A percentile compares a stretch with the other conserved stretches of the same genome.
These are phyloP conservation scores for Mesaphorura yosii DNA, from an alignment of 1,140 invertebrate species.

Conservation along the genomic window DNA sequence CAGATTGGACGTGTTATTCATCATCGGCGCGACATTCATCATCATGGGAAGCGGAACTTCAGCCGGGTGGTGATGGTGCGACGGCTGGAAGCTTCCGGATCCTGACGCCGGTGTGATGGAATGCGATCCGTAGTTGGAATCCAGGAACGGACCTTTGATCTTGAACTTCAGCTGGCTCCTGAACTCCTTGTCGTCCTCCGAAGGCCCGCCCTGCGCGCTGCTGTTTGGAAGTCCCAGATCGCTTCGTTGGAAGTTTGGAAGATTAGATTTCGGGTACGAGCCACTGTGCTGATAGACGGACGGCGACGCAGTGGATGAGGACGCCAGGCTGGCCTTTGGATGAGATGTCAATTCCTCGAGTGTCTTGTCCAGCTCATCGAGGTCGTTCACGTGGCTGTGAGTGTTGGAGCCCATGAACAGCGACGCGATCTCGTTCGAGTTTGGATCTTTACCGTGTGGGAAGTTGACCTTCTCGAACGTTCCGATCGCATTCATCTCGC, in stretches of 20 bases:
- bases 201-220: too few relatives aligned
- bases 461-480: conserved; percentile 2
- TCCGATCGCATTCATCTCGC: conserved; percentile 34
- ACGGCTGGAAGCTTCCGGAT: conserved; percentile 33
- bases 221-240: too few relatives aligned
- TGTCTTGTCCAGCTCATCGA: conserved; percentile 66
- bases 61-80: conserved; percentile 36
- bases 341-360: conserved; percentile 38
- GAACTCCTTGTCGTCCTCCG: conserved; percentile 38
- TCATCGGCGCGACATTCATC: conserved; percentile 12
- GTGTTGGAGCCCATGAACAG: conserved; percentile 41
- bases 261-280: not conserved
- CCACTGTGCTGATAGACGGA: not conserved
- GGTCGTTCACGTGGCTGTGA: conserved; percentile 48
- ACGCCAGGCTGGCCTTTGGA: too few relatives aligned
- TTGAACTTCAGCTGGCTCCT: conserved; percentile 77
- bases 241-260: too few relatives aligned
- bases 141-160: conserved; percentile 74
- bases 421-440: conserved; percentile 48
- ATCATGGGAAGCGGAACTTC: conserved; percentile 23
- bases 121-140: conserved; percentile 53
- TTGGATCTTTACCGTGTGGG: conserved; percentile 16
- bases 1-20: conserved; percentile 51
- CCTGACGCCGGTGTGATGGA: conserved; percentile 43
- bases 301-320: not conserved